Evolutionary conservation across 1,140 invertebrate genomes (phyloP), one percentile per base, ranked within the genome.

Genomic region (Zaprionus kolodkinae): DNA sequence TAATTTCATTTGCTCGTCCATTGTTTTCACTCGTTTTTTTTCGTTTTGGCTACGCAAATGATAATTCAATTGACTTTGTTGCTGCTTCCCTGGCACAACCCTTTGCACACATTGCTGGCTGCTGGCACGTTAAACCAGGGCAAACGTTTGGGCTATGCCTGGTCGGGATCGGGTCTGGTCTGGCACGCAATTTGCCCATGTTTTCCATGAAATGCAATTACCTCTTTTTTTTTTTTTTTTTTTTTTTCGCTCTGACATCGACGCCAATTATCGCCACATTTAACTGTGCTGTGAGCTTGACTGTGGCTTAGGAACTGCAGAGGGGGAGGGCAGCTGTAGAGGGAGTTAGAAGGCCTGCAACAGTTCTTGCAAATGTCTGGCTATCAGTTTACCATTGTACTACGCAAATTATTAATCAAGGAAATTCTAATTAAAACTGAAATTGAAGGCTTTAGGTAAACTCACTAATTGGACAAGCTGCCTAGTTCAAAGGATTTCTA

Each of bases 51-150:
- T 55, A 76, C 67, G 78, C 81, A 81, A 64, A 81, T 68, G 86
- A 81, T 89, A 89, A 89, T 89, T 89, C 71, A 89, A 89, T 89
- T 89, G 78, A 85, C 66, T 50, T 79, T 50, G 66, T 79, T 73
- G 40, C 40, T 45, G n/a, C 15, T 60, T 73, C 36, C 15, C 57
- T 11, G 5, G 11, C 61, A 1, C 0, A 11, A 7, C 40, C 7
- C 36, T 52, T 17, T 45, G 13, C 50, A 27, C 11, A 27, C 6
- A 27, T 11, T 43, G 27, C 6, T 25, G 2, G 25, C n/a, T n/a
- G n/a, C n/a, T n/a, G n/a, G n/a, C n/a, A 2, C 52, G 27, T 68
- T 62, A 50, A 63, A 62, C 33, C 63, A 66, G 63, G 27, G 55
- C 40, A 40, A 12, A 15, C 36, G 21, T 33, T 59, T 57, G 36